Evolutionary conservation across 2,888 invertebrate genomes (phyloP).

Genomic region (Seira sanloemensis): DNA sequence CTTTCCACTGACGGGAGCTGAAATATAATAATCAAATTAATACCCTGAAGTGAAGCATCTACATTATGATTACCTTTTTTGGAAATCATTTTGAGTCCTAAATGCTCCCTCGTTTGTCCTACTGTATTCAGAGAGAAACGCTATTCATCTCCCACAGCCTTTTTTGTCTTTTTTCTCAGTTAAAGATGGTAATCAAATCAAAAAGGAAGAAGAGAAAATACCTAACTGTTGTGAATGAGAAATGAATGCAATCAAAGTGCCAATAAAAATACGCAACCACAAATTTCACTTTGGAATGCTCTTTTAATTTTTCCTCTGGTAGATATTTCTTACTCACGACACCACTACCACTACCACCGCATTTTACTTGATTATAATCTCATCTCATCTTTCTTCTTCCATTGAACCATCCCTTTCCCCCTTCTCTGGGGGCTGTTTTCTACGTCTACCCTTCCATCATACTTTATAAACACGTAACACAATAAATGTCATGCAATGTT

Average conservation of each 20-base stretch:
- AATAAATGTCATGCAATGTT: constrained; percentile 56
- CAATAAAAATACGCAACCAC: constrained; percentile 6
- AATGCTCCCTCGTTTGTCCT: constrained; percentile 8
- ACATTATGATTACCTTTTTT: neutral
- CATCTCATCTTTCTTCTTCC: neutral
- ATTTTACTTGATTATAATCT: too few relatives aligned
- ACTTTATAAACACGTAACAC: constrained; percentile 17
- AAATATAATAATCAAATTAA: constrained; percentile 16
- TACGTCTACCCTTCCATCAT: neutral
- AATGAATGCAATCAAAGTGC: constrained; percentile 10
- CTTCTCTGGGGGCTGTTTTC: neutral
- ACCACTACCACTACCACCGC: neutral
- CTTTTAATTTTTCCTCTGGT: too few relatives aligned
- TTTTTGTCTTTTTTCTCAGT: too few relatives aligned
- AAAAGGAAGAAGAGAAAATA: too few relatives aligned
- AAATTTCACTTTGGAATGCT: neutral
- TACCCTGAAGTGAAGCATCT: constrained; percentile 3
- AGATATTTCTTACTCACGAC: constrained; percentile 3
- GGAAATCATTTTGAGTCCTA: neutral
- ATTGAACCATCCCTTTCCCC: neutral
- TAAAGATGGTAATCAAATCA: too few relatives aligned
- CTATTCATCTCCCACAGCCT: too few relatives aligned
- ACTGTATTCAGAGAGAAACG: neutral
- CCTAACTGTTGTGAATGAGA: neutral
- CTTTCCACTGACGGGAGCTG: neutral